These are phyloP conservation scores for Piscicola geometra DNA, from an alignment of 2,888 invertebrate genomes.

Conservation along the genomic window DNA sequence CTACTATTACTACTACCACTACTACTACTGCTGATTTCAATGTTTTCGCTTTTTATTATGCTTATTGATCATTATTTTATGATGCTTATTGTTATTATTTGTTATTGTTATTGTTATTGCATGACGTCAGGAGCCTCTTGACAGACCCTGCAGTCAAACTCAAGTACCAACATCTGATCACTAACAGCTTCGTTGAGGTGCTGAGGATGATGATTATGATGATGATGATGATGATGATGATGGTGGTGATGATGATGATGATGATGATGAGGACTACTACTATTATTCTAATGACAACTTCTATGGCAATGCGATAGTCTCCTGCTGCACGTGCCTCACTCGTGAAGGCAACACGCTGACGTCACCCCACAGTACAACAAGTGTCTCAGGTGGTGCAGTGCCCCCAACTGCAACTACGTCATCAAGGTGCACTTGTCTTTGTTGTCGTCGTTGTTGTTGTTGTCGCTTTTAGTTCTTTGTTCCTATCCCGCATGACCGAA, in stretches of 20 bases:
- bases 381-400: conserved; percentile 93
- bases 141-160: conserved; percentile 53
- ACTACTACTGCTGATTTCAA: no score
- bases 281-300: no score
- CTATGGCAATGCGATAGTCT: no score
- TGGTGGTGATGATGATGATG: no score
- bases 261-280: no score
- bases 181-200: conserved; percentile 96
- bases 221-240: no score
- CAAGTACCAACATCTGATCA: conserved; percentile 91
- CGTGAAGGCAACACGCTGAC: no score
- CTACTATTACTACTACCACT: background rate
- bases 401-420: conserved; percentile 92
- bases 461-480: no score
- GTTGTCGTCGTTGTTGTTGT: no score
- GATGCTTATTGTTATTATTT: no score
- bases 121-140: conserved; percentile 51
- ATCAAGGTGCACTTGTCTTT: conserved; percentile 54
- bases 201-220: conserved; percentile 43
- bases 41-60: background rate
- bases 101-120: background rate
- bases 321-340: no score
- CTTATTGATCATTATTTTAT: background rate
- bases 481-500: no score
- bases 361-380: conserved; percentile 73